phyloP scores from a whole-genome alignment of 2,888 invertebrate genomes.

The Sarcophaga carnaria region DNA sequence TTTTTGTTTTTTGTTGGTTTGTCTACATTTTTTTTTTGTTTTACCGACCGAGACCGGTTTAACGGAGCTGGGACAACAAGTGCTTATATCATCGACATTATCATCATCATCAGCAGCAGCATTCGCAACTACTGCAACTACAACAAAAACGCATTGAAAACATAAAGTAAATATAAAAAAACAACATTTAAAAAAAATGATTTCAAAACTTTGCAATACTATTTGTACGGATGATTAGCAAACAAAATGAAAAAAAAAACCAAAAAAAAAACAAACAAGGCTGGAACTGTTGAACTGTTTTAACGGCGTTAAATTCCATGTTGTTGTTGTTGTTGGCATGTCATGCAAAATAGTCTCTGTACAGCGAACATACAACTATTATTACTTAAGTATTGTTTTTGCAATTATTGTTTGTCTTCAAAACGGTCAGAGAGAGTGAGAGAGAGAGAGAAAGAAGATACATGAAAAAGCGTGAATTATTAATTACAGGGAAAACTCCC shows the following conservation, averaged over 20 bases:
- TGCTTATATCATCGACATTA: constrained; percentile 63
- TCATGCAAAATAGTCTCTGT: not conserved
- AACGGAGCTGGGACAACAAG: constrained; percentile 61
- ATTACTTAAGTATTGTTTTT: constrained; percentile 1
- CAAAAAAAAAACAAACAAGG: not conserved
- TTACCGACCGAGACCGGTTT: constrained; percentile 62
- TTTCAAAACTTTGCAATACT: constrained; percentile 33
- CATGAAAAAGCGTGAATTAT: no score
- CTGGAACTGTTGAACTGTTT: constrained; percentile 10
- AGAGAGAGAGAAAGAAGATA: no score
- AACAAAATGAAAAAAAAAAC: not conserved
- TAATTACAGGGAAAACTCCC: not conserved
- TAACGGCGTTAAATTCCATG: not conserved
- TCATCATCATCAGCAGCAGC: not conserved
- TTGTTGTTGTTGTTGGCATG: not conserved
- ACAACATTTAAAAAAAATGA: not conserved
- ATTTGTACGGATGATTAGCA: constrained; percentile 36
- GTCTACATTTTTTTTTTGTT: constrained; percentile 12
- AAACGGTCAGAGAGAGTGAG: not conserved
- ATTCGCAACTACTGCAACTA: constrained; percentile 16
- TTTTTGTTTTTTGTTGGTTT: constrained; percentile 27
- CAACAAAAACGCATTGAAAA: constrained; percentile 50
- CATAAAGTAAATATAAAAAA: constrained; percentile 27
- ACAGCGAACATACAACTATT: not conserved
- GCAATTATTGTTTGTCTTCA: not conserved